Evolutionary conservation across 2,888 invertebrate species (phyloP), one percentile per base, ranked within the genome.

Genomic region (Protula sp.): DNA sequence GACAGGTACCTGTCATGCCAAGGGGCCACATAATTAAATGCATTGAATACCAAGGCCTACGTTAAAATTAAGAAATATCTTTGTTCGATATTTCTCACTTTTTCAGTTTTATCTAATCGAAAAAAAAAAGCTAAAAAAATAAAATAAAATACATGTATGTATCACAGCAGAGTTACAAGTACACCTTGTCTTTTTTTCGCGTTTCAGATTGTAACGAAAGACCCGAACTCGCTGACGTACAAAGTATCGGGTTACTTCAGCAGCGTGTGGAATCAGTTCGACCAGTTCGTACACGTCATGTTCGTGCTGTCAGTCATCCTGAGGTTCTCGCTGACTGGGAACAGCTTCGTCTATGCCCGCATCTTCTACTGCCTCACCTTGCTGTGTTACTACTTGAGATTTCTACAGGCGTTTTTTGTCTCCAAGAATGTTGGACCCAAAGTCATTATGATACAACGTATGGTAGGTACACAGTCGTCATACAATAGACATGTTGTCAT

Each of bases 371-470:
- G 74, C 52, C 58, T 78, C 29, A 74, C 76, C 1, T 65, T 81
- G 29, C 65, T 72, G 54, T 70, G 80, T 71, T 75, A 70, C 70
- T 79, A 72, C 66, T 65, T 81, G 54, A 65, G 80, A 19, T 73
- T 77, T 58, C 74, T 80, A 74, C 76, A 79, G 67, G 65, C 66
- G 47, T 80, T 79, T 70, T 79, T 74, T 63, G 76, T 74, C 3
- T 70, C 71, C 59, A 75, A 75, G 62, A 74, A 77, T 55, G 74
- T 81, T 52, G 81, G 81, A 54, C 81, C 81, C 1, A 81, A 81
- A 66, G 79, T 81, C 59, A 77, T 81, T 67, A 81, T 81, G 80
- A 80, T 81, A 27, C 69, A 70, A 28, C 72, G 69, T 64, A 81
- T 81, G 81, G 80, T 81, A 59, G 66, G 73, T 62, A 14, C 30